phyloP scores from a whole-genome alignment of 1,140 invertebrate species.

The Drosophila gunungcola region DNA sequence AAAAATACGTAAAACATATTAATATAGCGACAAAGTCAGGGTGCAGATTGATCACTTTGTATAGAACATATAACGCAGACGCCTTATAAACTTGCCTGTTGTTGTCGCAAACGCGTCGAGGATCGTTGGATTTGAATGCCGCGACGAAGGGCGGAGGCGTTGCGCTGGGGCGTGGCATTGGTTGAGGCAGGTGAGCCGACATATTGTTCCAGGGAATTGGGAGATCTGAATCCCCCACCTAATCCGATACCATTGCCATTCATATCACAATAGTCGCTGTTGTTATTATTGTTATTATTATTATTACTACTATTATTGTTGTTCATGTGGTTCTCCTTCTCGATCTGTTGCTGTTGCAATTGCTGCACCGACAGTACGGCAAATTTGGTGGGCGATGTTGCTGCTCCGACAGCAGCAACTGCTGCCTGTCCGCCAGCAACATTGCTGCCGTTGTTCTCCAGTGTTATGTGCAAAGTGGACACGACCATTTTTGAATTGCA shows the following conservation, averaged over 20 bases:
- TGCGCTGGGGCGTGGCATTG: constrained; percentile 52
- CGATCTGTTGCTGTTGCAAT: constrained; percentile 23
- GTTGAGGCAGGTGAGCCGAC: constrained; percentile 30
- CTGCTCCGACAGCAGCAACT: background rate
- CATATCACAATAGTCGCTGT: constrained; percentile 65
- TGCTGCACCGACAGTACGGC: constrained; percentile 26
- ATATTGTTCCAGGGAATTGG: background rate
- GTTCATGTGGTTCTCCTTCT: constrained; percentile 29
- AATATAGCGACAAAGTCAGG: no score
- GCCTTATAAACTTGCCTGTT: constrained; percentile 72
- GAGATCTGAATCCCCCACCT: constrained; percentile 6
- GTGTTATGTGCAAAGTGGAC: constrained; percentile 71
- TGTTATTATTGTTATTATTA: constrained; percentile 55
- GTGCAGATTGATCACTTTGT: no score
- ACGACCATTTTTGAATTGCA: constrained; percentile 62
- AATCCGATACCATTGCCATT: constrained; percentile 53
- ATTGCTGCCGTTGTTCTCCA: constrained; percentile 58
- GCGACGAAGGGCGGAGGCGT: constrained; percentile 60
- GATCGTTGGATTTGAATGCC: constrained; percentile 73
- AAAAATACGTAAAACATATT: no score
- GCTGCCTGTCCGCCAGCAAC: constrained; percentile 16
- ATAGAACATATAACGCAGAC: background rate
- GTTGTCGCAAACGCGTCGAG: constrained; percentile 80
- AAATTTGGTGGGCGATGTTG: constrained; percentile 34
- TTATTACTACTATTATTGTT: constrained; percentile 52